Evolutionary conservation across 2,888 invertebrate genomes (phyloP), one percentile per base, ranked within the genome.

Genomic region (Melangyna quadrimaculata): DNA sequence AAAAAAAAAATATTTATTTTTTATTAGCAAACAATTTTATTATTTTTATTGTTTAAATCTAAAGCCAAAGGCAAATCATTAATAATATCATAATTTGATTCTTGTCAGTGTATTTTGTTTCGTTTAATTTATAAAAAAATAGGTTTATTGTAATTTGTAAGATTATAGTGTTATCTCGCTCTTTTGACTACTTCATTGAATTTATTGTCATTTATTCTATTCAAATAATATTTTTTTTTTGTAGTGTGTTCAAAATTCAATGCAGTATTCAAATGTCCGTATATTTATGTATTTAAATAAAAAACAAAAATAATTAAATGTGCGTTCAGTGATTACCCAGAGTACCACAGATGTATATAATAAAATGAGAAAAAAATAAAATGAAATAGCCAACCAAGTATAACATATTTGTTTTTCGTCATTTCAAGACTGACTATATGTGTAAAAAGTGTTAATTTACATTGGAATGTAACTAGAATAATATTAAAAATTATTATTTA

Each of bases 171-270:
- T 75, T 83, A 73, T 43, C 24, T 67, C 35, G 51, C 43, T 75
- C 29, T 53, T 55, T 75, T 86, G 84, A 84, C 84, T 84, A 78
- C 81, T 86, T 86, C 81, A 86, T 86, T 86, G 86, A 77, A 78
- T 81, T 69, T 67, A 57, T 43, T 72, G 55, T 71, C 32, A 4
- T 55, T 59, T 72, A 27, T 69, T 37, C 59, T n/a, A 9, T 37
- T 55, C 3, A 61, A 22, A 24, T 22, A 17, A 35, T 10, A 10
- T 2, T 3, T 24, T 51, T 3, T 14, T 4, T 12, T 19, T 8
- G 7, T 2, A n/a, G n/a, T n/a, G n/a, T 69, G 22, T 17, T 43
- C 4, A 35, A 73, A 82, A 82, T 73, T 82, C 78, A 82, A 82
- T 82, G 74, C 32, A 74, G 78, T 61, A 75, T 63, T 71, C 69